These are phyloP conservation scores for Scaptomyza flava DNA, from an alignment of 2,888 invertebrate genomes.

Conservation along the genomic window DNA sequence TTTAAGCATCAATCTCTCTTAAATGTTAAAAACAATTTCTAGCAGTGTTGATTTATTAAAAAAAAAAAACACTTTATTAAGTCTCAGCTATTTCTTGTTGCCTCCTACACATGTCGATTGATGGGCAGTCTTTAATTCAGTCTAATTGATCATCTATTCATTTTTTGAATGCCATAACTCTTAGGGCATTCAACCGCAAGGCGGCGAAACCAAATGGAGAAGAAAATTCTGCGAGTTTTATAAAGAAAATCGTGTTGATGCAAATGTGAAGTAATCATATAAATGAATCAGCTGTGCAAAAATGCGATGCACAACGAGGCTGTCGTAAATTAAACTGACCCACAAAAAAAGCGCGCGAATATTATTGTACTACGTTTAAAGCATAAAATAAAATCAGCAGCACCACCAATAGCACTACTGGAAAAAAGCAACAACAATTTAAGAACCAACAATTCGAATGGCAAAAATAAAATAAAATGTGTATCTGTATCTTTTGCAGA, in stretches of 20 bases:
- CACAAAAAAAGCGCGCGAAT: constrained; percentile 71
- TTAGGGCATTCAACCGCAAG: constrained; percentile 53
- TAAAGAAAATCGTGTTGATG: constrained; percentile 33
- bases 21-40: not conserved
- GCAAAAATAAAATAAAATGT: constrained; percentile 25
- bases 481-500: constrained; percentile 55
- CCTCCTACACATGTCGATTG: constrained; percentile 11
- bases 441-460: constrained; percentile 21
- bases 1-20: not conserved
- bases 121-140: constrained; percentile 45
- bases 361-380: constrained; percentile 65
- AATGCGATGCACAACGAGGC: constrained; percentile 47
- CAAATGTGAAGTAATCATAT: constrained; percentile 34
- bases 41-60: not conserved
- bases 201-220: constrained; percentile 4
- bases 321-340: constrained; percentile 79
- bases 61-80: not conserved
- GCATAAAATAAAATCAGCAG: constrained; percentile 61
- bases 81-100: not conserved
- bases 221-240: constrained; percentile 29
- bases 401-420: constrained; percentile 14
- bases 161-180: constrained; percentile 46
- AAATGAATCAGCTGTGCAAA: constrained; percentile 61
- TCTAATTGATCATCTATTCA: constrained; percentile 54
- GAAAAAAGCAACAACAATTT: constrained; percentile 16